These are phyloP conservation scores for Donacobius atricapilla DNA, from an alignment of 2,113 vertebrate genomes.

Conservation along the genomic window DNA sequence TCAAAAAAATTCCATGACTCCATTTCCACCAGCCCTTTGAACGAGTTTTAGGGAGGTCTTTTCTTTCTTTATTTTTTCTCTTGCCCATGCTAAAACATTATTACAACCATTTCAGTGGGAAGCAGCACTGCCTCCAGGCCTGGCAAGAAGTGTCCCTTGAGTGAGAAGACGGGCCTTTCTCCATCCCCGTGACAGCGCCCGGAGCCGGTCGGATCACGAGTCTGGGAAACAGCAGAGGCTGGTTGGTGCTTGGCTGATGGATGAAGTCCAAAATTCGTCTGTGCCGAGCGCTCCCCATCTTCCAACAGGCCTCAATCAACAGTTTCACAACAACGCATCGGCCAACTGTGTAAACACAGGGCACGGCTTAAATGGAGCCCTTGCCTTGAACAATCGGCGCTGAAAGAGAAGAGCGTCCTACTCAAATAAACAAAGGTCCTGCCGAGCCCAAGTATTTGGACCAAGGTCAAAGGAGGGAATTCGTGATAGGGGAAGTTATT, in stretches of 20 bases:
- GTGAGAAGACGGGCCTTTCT: constrained; percentile 30
- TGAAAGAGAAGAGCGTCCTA: constrained; percentile 13
- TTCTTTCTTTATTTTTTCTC: constrained; percentile 13
- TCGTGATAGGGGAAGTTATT: neutral
- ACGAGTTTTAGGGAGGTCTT: constrained; percentile 52
- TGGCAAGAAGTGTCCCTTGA: constrained; percentile 32
- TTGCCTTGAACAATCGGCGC: neutral
- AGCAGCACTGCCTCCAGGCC: constrained; percentile 38
- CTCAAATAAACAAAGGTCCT: constrained; percentile 30
- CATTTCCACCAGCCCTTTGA: constrained; percentile 54
- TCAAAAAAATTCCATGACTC: constrained; percentile 58
- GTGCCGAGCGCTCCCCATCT: neutral
- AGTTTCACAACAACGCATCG: constrained; percentile 1
- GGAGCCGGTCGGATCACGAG: neutral
- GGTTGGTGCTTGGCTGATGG: constrained; percentile 11
- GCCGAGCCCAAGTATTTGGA: neutral
- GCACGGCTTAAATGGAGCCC: neutral
- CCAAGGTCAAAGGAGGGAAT: neutral
- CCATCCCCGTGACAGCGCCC: neutral
- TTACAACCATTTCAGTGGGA: constrained; percentile 49
- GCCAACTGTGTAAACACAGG: constrained; percentile 45
- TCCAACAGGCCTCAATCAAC: constrained; percentile 4
- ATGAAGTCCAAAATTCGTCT: neutral
- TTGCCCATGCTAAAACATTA: constrained; percentile 22
- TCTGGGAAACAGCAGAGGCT: neutral